Base-by-base conservation (phyloP, 2,113 vertebrate genomes). In the Pseudorhombus dupliciocellatus region DNA sequence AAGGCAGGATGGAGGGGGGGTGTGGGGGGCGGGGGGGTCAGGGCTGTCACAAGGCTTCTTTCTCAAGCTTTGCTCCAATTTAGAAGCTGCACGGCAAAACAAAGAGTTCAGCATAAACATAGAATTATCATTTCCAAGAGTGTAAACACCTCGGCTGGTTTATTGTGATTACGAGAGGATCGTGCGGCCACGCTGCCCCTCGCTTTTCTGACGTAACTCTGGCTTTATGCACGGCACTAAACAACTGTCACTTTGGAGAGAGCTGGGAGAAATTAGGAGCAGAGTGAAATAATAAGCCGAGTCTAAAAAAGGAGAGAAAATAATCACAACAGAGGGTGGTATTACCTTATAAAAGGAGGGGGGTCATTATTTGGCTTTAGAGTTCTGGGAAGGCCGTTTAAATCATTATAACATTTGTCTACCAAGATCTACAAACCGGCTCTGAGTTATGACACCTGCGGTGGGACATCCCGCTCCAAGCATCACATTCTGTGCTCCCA, bases 401-500 rank as follows among this genome's bases (percentile, higher is more conserved):
- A 88, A 77, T 73, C 63, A 58, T 84, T 72, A 86, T 75, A 87
- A 71, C 80, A 70, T 86, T 67, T 69, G 76, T 73, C 72, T 62
- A 87, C 73, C 84, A 87, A 79, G 58, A 79, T 87, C 81, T 79
- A 85, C 79, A 85, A 84, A 82, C 62, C 66, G 51, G 18, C 65
- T 67, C n/a, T 73, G 75, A 81, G 89, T 77, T 79, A 78, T 73
- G 88, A 86, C 84, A 90, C 91, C 79, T 89, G 89, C 18, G 64
- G 77, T 84, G 71, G 48, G 70, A 75, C 52, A 22, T 62, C 57
- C 24, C 4, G 6, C 65, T 87, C 86, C 86, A 89, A 88, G 82
- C 77, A 85, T 87, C 83, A 89, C 89, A 87, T 69, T 25, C 56
- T 70, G 44, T 22, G 24, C 50, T 79, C 69, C 46, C 56, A 0